These are phyloP conservation scores for Drosophila acutilabella DNA, from an alignment of 2,888 invertebrate species.

Conservation along the genomic window DNA sequence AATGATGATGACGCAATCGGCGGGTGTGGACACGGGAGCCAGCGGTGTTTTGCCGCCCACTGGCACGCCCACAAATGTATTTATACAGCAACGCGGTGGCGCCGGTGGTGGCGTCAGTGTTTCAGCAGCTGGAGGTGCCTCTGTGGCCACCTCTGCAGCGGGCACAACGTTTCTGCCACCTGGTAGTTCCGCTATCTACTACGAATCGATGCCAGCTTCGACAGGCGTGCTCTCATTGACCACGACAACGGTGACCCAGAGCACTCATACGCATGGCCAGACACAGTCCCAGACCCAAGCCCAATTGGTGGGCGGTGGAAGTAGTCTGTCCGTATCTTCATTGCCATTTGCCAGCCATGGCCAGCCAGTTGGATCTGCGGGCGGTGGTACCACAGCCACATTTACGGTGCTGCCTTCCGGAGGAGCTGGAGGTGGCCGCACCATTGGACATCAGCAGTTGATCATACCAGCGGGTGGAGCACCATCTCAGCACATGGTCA, in stretches of 20 bases:
- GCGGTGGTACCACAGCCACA: conserved; percentile 80
- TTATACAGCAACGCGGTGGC: conserved; percentile 60
- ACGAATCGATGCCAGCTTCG: conserved; percentile 83
- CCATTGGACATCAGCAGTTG: conserved; percentile 81
- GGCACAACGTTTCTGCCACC: conserved; percentile 76
- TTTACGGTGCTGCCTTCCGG: conserved; percentile 84
- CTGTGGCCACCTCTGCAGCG: conserved; percentile 61
- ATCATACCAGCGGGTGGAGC: conserved; percentile 64
- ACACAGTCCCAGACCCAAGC: conserved; percentile 54
- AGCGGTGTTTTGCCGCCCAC: conserved; percentile 42
- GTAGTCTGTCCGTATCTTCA: conserved; percentile 77
- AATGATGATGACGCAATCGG: conserved; percentile 82
- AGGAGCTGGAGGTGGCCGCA: conserved; percentile 59
- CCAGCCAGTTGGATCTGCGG: conserved; percentile 28
- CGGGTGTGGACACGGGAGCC: conserved; percentile 35
- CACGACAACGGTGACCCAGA: conserved; percentile 83
- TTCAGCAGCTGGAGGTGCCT: conserved; percentile 49
- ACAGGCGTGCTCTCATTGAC: conserved; percentile 84
- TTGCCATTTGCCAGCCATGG: conserved; percentile 79
- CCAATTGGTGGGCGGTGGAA: conserved; percentile 65
- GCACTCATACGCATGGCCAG: conserved; percentile 68
- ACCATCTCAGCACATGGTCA: conserved; percentile 80
- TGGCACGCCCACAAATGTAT: conserved; percentile 51
- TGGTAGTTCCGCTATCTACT: conserved; percentile 84
- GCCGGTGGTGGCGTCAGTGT: conserved; percentile 55